phyloP scores from a whole-genome alignment of 37 sponge, comb jelly and placozoan species.

The Haliclona indistincta region DNA sequence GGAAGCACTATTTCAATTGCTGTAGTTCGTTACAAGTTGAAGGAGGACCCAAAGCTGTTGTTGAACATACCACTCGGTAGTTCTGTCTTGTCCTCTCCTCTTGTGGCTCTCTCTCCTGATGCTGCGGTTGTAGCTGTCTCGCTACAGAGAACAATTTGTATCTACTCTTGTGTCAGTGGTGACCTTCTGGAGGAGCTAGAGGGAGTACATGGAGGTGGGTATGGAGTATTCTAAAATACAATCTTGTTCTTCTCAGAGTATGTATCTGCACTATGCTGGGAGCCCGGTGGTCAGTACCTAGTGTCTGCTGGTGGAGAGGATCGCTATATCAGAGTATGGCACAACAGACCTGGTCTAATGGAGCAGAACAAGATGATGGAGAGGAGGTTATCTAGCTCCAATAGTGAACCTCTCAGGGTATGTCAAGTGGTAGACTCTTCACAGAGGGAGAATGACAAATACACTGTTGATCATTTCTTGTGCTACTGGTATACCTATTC shows the following conservation, averaged over 20 bases:
- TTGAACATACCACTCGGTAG: slow-evolving; percentile 16
- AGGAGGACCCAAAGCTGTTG: slow-evolving; percentile 69
- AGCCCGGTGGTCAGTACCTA: slow-evolving; percentile 59
- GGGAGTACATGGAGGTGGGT: slow-evolving; percentile 70
- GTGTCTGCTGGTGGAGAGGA: slow-evolving; percentile 73
- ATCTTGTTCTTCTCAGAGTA: slow-evolving; percentile 13
- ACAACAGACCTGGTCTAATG: slow-evolving; percentile 69
- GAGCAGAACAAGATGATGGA: slow-evolving; percentile 47
- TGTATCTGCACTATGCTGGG: slow-evolving; percentile 61
- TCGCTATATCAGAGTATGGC: slow-evolving; percentile 73
- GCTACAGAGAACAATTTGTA: slow-evolving; percentile 31
- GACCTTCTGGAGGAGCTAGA: slow-evolving; percentile 34
- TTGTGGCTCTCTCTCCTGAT: slow-evolving; percentile 69
- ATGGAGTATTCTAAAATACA: background rate
- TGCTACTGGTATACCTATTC: background rate
- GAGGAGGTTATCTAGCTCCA: slow-evolving; percentile 45
- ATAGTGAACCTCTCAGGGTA: slow-evolving; percentile 70
- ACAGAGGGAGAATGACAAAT: background rate
- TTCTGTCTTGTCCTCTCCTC: background rate
- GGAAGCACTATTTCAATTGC: background rate
- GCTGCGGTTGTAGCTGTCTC: slow-evolving; percentile 66
- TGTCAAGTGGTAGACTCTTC: too few relatives aligned
- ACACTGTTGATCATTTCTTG: background rate
- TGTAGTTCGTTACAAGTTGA: slow-evolving; percentile 61
- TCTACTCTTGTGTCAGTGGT: slow-evolving; percentile 55